Conservation (phyloP, 2,797 vertebrate genomes). For the Hapalemur alaotrensis region DNA sequence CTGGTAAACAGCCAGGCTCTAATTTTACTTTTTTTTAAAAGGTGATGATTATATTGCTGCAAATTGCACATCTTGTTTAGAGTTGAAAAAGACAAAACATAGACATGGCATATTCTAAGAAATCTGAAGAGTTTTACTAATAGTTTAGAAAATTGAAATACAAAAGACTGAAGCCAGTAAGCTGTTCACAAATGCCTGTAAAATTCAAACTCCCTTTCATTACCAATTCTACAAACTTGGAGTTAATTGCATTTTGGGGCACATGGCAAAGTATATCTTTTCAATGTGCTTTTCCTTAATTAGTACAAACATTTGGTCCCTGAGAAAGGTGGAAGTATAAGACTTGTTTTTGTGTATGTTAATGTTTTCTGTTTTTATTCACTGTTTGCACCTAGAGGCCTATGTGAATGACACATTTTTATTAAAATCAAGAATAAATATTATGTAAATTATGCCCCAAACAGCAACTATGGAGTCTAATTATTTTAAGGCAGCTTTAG, state of each 20-base stretch:
- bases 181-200: conserved; percentile 18
- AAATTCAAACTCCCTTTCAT: conserved; percentile 39
- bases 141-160: conserved; percentile 36
- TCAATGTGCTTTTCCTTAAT: conserved; percentile 55
- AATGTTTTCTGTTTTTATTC: conserved; percentile 38
- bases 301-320: conserved; percentile 57
- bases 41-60: neutral
- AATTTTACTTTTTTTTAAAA: conserved; percentile 30
- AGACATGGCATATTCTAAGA: neutral
- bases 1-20: neutral
- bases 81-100: conserved; percentile 11
- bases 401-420: conserved; percentile 57
- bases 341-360: conserved; percentile 44
- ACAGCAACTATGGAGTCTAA: conserved; percentile 39
- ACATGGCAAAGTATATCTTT: neutral
- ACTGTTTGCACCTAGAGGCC: conserved; percentile 39
- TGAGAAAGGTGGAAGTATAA: conserved; percentile 17
- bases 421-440: conserved; percentile 69
- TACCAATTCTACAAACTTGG: conserved; percentile 16
- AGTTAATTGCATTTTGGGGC: conserved; percentile 55
- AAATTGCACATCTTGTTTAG: conserved; percentile 30
- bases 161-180: conserved; percentile 38
- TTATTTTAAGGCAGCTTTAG: conserved; percentile 55
- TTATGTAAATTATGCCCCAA: conserved; percentile 60
- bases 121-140: conserved; percentile 39